phyloP scores from a whole-genome alignment of 2,888 invertebrate species.

The Drosophila anomalata region DNA sequence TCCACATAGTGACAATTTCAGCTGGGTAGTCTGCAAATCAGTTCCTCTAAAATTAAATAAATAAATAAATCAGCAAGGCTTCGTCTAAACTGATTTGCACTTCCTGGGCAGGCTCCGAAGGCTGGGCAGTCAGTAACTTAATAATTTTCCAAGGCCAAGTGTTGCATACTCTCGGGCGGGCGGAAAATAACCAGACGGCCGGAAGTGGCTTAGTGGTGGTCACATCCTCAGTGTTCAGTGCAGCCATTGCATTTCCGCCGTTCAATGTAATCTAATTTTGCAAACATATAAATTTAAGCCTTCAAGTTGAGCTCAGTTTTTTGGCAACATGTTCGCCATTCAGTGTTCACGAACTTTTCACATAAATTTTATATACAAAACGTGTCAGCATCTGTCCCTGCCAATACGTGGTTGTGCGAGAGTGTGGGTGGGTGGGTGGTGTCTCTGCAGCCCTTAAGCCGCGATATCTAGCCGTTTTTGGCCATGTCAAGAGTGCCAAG shows the following conservation, averaged over 20 bases:
- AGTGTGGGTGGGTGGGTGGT: constrained; percentile 15
- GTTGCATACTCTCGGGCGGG: constrained; percentile 66
- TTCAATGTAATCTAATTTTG: constrained; percentile 30
- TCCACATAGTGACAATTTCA: neutral
- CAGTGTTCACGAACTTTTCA: constrained; percentile 61
- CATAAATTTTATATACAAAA: constrained; percentile 65
- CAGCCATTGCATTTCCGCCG: neutral
- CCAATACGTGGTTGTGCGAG: constrained; percentile 14
- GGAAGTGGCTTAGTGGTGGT: neutral
- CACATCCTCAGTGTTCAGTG: neutral
- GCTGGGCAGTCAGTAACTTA: neutral
- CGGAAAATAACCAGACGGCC: constrained; percentile 8
- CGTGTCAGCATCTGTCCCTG: constrained; percentile 21
- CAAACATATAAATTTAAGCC: constrained; percentile 10
- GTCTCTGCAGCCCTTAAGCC: constrained; percentile 49
- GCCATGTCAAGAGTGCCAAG: constrained; percentile 46
- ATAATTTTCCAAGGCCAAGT: constrained; percentile 3
- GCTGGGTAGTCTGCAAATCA: neutral
- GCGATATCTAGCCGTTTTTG: constrained; percentile 50
- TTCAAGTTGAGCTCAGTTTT: constrained; percentile 27
- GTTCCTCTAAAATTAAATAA: neutral
- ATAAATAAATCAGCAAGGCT: neutral
- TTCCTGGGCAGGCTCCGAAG: constrained; percentile 3
- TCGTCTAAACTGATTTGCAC: constrained; percentile 17
- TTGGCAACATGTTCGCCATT: constrained; percentile 29